Conservation (phyloP, 2,113 vertebrate genomes). For the Puntigrus tetrazona region DNA sequence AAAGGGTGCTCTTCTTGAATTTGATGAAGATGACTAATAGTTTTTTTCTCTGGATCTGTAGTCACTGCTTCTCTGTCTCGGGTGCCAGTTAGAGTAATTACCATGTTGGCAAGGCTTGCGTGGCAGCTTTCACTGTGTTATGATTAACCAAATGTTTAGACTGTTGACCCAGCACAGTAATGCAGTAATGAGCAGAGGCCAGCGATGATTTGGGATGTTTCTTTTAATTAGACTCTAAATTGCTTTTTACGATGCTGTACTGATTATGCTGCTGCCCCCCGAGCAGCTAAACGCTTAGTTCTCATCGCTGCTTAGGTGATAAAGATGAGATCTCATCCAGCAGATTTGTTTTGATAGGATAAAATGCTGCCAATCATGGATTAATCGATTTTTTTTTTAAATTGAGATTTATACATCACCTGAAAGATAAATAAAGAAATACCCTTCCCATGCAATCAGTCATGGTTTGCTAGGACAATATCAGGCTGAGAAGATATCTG, state of each 20-base stretch:
- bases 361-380: neutral
- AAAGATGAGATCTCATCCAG: neutral
- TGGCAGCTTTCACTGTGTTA: conserved; percentile 34
- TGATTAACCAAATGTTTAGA: conserved; percentile 47
- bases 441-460: too few species aligned
- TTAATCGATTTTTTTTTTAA: too few species aligned
- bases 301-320: neutral
- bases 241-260: conserved; percentile 31
- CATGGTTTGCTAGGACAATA: too few species aligned
- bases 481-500: too few species aligned
- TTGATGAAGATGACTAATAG: conserved; percentile 18
- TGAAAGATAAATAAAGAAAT: too few species aligned
- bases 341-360: neutral
- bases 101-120: conserved; percentile 37
- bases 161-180: conserved; percentile 44
- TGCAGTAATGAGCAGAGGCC: conserved; percentile 30
- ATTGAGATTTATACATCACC: too few species aligned
- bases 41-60: conserved; percentile 13
- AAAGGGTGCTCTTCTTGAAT: neutral
- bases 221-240: conserved; percentile 43
- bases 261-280: conserved; percentile 15
- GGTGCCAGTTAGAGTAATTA: conserved; percentile 44
- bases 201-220: conserved; percentile 29
- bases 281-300: conserved; percentile 13
- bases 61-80: conserved; percentile 19